Conservation (phyloP, 2,113 vertebrate genomes). For the Antechinus flavipes region DNA sequence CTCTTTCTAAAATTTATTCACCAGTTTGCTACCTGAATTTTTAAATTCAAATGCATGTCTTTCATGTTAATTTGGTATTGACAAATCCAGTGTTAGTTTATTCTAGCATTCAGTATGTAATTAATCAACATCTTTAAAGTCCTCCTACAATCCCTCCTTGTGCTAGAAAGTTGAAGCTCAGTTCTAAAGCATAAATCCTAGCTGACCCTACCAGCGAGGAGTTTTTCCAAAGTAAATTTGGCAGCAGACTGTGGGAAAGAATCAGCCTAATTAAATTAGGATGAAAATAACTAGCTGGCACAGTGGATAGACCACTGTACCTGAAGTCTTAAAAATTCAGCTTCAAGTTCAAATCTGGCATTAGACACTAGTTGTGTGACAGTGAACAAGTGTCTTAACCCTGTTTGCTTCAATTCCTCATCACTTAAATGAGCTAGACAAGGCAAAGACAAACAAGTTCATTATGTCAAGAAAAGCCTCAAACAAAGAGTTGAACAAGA, state of each 20-base stretch:
- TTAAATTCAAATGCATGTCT: slow-evolving; percentile 17
- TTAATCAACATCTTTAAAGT: neutral
- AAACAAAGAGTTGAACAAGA: neutral
- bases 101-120: neutral
- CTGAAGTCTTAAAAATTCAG: neutral
- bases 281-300: neutral
- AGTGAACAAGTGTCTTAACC: neutral
- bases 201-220: neutral
- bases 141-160: neutral
- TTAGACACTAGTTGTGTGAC: neutral
- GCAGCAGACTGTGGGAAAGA: neutral
- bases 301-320: neutral
- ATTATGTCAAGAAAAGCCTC: neutral
- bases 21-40: slow-evolving; percentile 9
- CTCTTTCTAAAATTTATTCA: neutral
- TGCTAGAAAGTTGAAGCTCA: neutral
- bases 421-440: neutral
- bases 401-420: neutral
- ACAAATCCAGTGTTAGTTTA: neutral
- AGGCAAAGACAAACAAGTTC: neutral
- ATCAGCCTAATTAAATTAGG: neutral
- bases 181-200: neutral
- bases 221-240: neutral
- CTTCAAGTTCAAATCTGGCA: neutral
- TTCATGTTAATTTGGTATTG: neutral